A percentile compares a stretch with the other conserved stretches of the same genome.
phyloP scores from a whole-genome alignment of 2,888 invertebrate species.

The Ceraclea dissimilis region DNA sequence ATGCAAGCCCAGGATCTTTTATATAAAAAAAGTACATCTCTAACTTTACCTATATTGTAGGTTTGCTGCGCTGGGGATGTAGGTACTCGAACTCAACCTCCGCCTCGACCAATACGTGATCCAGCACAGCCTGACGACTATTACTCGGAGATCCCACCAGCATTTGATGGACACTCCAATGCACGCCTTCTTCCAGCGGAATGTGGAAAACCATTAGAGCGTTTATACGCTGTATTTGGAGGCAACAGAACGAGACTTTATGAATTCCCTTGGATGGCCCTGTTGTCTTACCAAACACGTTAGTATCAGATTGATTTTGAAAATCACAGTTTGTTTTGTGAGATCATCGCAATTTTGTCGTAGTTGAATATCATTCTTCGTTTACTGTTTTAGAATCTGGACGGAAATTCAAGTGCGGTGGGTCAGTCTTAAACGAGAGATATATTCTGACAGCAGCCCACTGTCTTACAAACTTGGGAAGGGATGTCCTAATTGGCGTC shows the following conservation, averaged over 20 bases:
- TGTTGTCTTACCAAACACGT: constrained; percentile 54
- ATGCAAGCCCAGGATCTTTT: too few species aligned
- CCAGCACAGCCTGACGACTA: neutral
- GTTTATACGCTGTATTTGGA: constrained; percentile 42
- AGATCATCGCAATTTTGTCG: too few species aligned
- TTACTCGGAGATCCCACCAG: neutral
- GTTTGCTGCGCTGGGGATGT: too few species aligned
- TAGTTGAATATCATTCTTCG: too few species aligned
- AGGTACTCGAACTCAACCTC: too few species aligned
- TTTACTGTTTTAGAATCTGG: neutral
- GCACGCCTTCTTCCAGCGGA: neutral
- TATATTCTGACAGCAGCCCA: constrained; percentile 17
- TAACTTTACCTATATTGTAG: too few species aligned
- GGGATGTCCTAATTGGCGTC: constrained; percentile 39
- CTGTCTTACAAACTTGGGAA: constrained; percentile 5
- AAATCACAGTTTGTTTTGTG: too few species aligned
- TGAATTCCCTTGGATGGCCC: constrained; percentile 71
- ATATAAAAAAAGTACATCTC: too few species aligned
- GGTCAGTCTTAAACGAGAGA: constrained; percentile 7
- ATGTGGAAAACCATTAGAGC: constrained; percentile 31
- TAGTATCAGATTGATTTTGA: constrained; percentile 19
- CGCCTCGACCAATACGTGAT: neutral
- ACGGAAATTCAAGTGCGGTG: constrained; percentile 3
- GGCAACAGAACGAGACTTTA: constrained; percentile 54
- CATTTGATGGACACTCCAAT: neutral